phyloP scores from a whole-genome alignment of 2,113 vertebrate genomes.

The Procavia capensis region DNA sequence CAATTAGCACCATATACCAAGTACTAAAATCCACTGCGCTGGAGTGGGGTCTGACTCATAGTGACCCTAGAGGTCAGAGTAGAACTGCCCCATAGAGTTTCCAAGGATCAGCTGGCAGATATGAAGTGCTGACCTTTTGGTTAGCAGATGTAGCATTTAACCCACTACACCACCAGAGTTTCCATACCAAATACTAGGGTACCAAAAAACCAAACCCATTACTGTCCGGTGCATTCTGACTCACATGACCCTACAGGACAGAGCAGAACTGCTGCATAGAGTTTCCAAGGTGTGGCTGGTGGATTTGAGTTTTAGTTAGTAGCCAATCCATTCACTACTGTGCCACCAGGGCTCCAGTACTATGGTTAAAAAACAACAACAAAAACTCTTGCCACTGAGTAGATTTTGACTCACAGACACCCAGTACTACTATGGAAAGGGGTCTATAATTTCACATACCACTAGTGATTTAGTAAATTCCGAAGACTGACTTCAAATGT shows the following conservation, averaged over 20 bases:
- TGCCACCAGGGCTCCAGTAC: background rate
- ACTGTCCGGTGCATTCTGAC: background rate
- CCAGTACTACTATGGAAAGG: background rate
- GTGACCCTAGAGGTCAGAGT: too few relatives aligned
- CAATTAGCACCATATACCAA: background rate
- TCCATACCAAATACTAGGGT: background rate
- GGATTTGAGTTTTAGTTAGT: background rate
- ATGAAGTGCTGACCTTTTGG: too few relatives aligned
- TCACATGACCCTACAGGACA: background rate
- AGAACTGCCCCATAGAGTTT: too few relatives aligned
- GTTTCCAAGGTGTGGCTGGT: background rate
- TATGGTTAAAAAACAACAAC: too few relatives aligned
- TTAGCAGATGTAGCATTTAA: too few relatives aligned
- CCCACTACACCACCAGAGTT: too few relatives aligned
- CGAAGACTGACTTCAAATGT: background rate
- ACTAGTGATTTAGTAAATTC: background rate
- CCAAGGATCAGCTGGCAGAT: too few relatives aligned
- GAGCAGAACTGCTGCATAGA: background rate
- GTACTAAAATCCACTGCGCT: too few relatives aligned
- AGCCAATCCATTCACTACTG: background rate
- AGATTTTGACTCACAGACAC: too few relatives aligned
- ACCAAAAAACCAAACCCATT: background rate
- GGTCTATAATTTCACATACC: constrained; percentile 3
- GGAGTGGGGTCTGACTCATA: too few relatives aligned
- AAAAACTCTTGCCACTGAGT: too few relatives aligned